Evolutionary conservation across 1,140 invertebrate species (phyloP), one percentile per base, ranked within the genome.

Genomic region (Antheraea mylitta): DNA sequence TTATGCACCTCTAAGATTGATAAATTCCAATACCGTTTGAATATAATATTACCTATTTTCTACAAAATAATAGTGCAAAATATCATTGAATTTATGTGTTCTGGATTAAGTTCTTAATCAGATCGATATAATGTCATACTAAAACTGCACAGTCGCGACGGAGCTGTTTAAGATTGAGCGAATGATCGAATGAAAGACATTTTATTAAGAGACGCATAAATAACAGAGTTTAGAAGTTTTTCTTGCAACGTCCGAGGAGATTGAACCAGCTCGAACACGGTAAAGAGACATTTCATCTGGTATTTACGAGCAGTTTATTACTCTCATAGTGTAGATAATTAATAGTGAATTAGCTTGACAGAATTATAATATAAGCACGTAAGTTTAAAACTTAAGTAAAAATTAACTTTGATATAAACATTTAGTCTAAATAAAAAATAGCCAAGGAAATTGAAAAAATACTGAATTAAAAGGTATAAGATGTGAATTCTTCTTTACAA

Each of bases 201-300:
- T 53, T 53, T 53, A 53, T 53, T 53, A 53, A 6, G 5, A 53
- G 45, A 53, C 45, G 45, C 45, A 53, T 53, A 53, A 53, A 53
- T 53, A 53, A 53, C 45, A 13, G 45, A 53, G 11, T 53, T 53
- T 53, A 53, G 16, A 16, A 53, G 6, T 53, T 53, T 53, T 53
- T 53, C 45, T 53, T 53, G 45, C 45, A 53, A 53, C 45, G 45
- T 53, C 16, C 45, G 5, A 9, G 45, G 45, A 53, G 45, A 53
- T 53, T 53, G 45, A 53, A 53, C 45, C 16, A n/a, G 45, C 45
- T 53, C 13, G 0, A 16, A 53, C 45, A 53, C 45, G 11, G 45
- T n/a, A n/a, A 53, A 53, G 45, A 53, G 45, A 53, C 45, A 53
- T 53, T 13, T 53, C 45, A 53, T 53, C 45, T 53, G 45, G 45